Percentiles rank a stretch among this genome's conserved stretches.
These are phyloP conservation scores for Cheilosia soror DNA, from an alignment of 2,888 invertebrate genomes.

Conservation along the genomic window DNA sequence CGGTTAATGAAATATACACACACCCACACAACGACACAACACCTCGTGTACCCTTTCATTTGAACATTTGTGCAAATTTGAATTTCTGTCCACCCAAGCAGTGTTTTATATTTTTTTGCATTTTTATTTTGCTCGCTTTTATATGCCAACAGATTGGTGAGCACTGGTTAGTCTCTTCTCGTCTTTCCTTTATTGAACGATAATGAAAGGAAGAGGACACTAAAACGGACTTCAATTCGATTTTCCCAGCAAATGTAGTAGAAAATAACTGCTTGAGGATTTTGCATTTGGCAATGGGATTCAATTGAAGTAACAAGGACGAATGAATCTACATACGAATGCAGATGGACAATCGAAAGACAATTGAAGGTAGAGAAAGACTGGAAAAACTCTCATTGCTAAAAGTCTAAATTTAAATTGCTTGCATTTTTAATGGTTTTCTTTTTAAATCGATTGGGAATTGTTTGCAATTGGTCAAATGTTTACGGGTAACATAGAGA, in stretches of 20 bases:
- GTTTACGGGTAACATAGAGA: too few species aligned
- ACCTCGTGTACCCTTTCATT: not conserved
- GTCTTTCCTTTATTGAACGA: constrained; percentile 12
- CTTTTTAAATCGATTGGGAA: not conserved
- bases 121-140: not conserved
- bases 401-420: not conserved
- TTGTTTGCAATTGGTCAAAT: not conserved
- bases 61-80: constrained; percentile 50
- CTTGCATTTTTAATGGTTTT: not conserved
- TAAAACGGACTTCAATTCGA: constrained; percentile 46
- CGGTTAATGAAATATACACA: constrained; percentile 37
- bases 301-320: constrained; percentile 17
- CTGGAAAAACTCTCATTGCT: not conserved
- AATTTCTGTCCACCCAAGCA: constrained; percentile 48
- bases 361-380: not conserved
- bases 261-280: constrained; percentile 41
- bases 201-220: not conserved
- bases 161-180: constrained; percentile 26
- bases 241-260: constrained; percentile 31
- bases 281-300: constrained; percentile 20
- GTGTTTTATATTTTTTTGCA: constrained; percentile 6
- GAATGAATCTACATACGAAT: constrained; percentile 5
- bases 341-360: constrained; percentile 23
- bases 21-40: too few species aligned
- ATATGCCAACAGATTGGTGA: constrained; percentile 54